Evolutionary conservation across 2,888 invertebrate genomes (phyloP).

Genomic region (Standfussiana lucernea): DNA sequence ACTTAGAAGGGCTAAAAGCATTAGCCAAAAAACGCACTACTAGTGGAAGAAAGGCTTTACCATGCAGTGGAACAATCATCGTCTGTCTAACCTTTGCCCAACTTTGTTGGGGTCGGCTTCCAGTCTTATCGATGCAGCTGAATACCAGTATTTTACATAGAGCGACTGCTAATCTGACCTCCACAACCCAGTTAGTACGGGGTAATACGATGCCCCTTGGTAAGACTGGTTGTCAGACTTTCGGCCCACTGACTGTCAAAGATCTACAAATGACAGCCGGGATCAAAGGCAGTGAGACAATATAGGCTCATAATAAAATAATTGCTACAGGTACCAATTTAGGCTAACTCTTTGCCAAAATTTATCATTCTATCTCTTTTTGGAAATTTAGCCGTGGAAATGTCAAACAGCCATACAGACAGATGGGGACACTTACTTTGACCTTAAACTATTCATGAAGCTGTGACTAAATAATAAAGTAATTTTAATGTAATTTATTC

Average conservation of each 20-base stretch:
- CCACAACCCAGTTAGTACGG: too few relatives aligned
- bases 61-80: not conserved
- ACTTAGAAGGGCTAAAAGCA: not conserved
- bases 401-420: not conserved
- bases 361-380: not conserved
- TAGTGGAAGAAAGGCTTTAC: not conserved
- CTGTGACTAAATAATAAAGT: constrained; percentile 18
- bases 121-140: too few relatives aligned
- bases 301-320: not conserved
- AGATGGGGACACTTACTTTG: not conserved
- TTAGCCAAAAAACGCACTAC: not conserved
- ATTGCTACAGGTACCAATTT: not conserved
- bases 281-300: too few relatives aligned
- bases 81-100: too few relatives aligned
- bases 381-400: not conserved
- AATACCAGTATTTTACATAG: too few relatives aligned
- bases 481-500: constrained; percentile 30
- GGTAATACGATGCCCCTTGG: too few relatives aligned
- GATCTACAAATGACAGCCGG: too few relatives aligned
- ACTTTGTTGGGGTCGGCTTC: too few relatives aligned
- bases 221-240: too few relatives aligned
- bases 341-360: not conserved
- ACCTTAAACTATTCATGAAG: not conserved
- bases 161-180: too few relatives aligned
- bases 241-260: too few relatives aligned